phyloP scores from a whole-genome alignment of 2,888 invertebrate genomes.

The Agrotis clavis region DNA sequence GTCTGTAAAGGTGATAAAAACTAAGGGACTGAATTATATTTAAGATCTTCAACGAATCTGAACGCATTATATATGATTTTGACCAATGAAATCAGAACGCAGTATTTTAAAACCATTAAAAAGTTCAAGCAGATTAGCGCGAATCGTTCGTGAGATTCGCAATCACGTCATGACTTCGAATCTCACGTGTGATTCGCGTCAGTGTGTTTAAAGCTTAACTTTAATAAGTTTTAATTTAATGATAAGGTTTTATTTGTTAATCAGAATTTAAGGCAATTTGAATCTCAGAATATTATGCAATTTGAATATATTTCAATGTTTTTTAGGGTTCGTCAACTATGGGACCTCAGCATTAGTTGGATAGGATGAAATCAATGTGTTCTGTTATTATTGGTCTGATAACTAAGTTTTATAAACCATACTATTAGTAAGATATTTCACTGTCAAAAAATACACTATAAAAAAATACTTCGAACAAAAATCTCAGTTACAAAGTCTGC shows the following conservation, averaged over 20 bases:
- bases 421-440: slow-evolving; percentile 30
- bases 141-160: no score
- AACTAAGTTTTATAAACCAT: slow-evolving; percentile 22
- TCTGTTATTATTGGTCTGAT: slow-evolving; percentile 41
- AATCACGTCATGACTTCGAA: not conserved
- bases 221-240: slow-evolving; percentile 17
- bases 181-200: not conserved
- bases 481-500: not conserved
- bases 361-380: slow-evolving; percentile 23
- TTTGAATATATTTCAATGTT: not conserved
- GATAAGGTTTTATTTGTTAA: slow-evolving; percentile 11
- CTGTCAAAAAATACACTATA: slow-evolving; percentile 18
- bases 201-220: slow-evolving; percentile 8
- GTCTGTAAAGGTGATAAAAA: slow-evolving; percentile 58
- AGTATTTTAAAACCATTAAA: slow-evolving; percentile 22
- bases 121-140: not conserved
- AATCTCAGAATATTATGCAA: slow-evolving; percentile 32
- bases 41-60: slow-evolving; percentile 77
- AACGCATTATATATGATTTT: slow-evolving; percentile 47
- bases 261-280: not conserved
- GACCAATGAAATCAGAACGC: slow-evolving; percentile 41
- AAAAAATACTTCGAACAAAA: not conserved
- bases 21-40: slow-evolving; percentile 71
- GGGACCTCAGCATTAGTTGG: not conserved
- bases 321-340: slow-evolving; percentile 4